Percentiles rank a stretch among this genome's conserved stretches.
phyloP scores from a whole-genome alignment of 1,140 invertebrate genomes.

The Coenobita brevimanus region DNA sequence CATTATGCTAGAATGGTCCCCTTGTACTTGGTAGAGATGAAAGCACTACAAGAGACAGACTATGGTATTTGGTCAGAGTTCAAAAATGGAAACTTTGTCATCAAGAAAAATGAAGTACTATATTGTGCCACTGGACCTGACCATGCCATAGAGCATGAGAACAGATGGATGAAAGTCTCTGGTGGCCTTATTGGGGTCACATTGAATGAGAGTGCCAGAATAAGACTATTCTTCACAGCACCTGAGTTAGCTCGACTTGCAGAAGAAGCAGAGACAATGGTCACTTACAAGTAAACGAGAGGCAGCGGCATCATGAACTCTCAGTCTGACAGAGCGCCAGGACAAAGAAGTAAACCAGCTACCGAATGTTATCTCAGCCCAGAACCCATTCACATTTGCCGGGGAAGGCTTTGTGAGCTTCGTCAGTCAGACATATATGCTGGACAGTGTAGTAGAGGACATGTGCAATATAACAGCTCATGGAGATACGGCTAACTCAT shows the following conservation, averaged over 20 bases:
- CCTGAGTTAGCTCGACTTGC: background rate
- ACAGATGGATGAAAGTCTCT: background rate
- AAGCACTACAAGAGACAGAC: background rate
- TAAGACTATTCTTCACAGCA: background rate
- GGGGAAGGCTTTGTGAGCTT: too few species aligned
- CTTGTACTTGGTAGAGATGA: too few species aligned
- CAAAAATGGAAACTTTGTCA: background rate
- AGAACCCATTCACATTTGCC: too few species aligned
- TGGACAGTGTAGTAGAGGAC: too few species aligned
- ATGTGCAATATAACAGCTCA: too few species aligned
- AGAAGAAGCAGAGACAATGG: background rate
- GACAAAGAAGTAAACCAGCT: too few species aligned
- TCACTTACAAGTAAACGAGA: too few species aligned
- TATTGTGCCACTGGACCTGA: background rate
- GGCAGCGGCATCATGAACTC: background rate
- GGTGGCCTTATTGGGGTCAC: background rate
- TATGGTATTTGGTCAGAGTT: background rate
- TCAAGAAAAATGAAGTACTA: background rate
- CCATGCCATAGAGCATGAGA: slow-evolving; percentile 17
- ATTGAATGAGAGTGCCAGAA: background rate
- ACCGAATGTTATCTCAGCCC: too few species aligned
- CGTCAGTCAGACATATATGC: too few species aligned
- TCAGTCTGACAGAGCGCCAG: too few species aligned
- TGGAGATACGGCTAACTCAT: too few species aligned
- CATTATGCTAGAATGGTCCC: too few species aligned